Base-by-base conservation (phyloP, 2,113 vertebrate species). In the Dipodomys stephensi region DNA sequence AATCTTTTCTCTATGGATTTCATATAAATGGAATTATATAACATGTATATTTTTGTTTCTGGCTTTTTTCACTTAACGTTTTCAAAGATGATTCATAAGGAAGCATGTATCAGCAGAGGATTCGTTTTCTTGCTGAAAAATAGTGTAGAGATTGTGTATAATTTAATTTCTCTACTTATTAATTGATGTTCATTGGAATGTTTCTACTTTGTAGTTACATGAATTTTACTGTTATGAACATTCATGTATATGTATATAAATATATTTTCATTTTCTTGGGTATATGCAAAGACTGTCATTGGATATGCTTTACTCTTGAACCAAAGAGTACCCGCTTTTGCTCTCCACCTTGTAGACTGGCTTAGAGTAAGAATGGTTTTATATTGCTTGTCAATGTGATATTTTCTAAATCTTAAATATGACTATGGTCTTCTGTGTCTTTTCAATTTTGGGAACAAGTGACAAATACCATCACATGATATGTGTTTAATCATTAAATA, bases 361-460 rank as follows among this genome's bases (percentile, higher is more conserved):
- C 2, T 81, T 16, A 19, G 10, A 2, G 16, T 2, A 25, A 69
- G 39, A 64, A 46, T 79, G 9, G 67, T 93, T 73, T 68, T 57
- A 35, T 1, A 25, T 10, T 74, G 2, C 8, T 68, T 93, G 4
- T 20, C 35, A 35, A 1, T 30, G 6, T 76, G 3, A 67, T 81
- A 57, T 92, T 79, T 77, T 30, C 30, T 49, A 49, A 71, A 84
- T 82, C 11, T 77, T 81, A 88, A 67, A 93, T 79, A 64, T 64
- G n/a, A 69, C 35, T 44, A 71, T 76, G 39, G 20, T 10, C 22
- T 89, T 76, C 18, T 87, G 0, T 71, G 15, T 39, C 4, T 83
- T 28, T 79, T 86, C 12, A 83, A 16, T 71, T 60, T 87, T 88
- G 10, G 7, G 16, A 83, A 76, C 80, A 92, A 89, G 35, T 39